These are phyloP conservation scores for Micrasema minimum DNA, from an alignment of 1,140 invertebrate species.

Conservation along the genomic window DNA sequence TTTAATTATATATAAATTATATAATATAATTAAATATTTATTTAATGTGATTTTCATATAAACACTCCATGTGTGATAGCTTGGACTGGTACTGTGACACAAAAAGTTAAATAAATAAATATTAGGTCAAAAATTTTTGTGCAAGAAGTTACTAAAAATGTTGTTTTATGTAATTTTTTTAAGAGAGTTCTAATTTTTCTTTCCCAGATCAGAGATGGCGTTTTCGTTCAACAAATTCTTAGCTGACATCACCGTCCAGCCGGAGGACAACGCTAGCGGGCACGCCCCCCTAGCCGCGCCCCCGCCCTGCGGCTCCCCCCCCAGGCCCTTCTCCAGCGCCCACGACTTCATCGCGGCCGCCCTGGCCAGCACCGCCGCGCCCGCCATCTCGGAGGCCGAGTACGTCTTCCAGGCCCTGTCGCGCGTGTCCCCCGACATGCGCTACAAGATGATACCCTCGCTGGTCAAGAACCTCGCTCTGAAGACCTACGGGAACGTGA, in stretches of 20 bases:
- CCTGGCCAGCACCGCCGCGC: not conserved
- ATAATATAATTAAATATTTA: no score
- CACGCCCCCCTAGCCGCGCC: not conserved
- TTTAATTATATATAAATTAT: no score
- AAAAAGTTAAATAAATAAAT: no score
- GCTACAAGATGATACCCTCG: slow-evolving; percentile 22
- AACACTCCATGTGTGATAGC: no score
- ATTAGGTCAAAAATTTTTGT: no score
- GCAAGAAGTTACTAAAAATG: no score
- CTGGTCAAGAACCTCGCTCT: slow-evolving; percentile 23
- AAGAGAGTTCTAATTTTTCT: no score
- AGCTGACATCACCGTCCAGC: not conserved
- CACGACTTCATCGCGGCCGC: slow-evolving; percentile 20
- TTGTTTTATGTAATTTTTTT: no score
- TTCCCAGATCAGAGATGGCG: no score
- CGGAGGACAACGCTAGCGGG: not conserved
- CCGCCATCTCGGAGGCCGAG: slow-evolving; percentile 21
- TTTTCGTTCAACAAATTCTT: slow-evolving; percentile 20
- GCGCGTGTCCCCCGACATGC: slow-evolving; percentile 18
- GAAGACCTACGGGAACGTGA: slow-evolving; percentile 26
- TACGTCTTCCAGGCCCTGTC: slow-evolving; percentile 30
- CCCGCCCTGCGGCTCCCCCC: not conserved
- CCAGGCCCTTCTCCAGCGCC: not conserved
- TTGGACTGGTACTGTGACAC: no score
- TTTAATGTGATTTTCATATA: no score